Conservation (phyloP, 30 jellyfish, hydroid and myxozoan species). For the Turritopsis rubra region DNA sequence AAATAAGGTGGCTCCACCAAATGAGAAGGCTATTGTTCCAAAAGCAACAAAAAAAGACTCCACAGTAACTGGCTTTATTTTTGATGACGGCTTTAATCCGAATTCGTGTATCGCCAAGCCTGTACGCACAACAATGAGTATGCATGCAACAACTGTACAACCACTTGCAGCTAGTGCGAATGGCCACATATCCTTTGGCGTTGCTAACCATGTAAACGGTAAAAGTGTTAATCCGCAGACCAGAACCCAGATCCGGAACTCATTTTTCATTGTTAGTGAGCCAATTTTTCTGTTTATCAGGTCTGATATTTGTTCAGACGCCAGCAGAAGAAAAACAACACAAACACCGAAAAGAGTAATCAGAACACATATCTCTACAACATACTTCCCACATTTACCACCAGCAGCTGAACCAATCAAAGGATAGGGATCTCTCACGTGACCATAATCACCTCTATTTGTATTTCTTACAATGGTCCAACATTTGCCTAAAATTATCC, state of each 20-base stretch:
- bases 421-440: conserved; percentile 92
- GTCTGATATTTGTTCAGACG: conserved; percentile 70
- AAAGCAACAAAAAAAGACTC: conserved; percentile 71
- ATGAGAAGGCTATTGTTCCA: conserved; percentile 86
- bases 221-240: conserved; percentile 29
- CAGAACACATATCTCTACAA: conserved; percentile 63
- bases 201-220: conserved; percentile 39
- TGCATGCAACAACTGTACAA: conserved; percentile 37
- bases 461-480: conserved; percentile 57
- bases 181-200: conserved; percentile 53
- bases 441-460: conserved; percentile 27
- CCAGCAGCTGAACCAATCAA: conserved; percentile 56
- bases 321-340: conserved; percentile 61
- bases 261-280: conserved; percentile 31
- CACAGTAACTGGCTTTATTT: conserved; percentile 28
- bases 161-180: conserved; percentile 35
- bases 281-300: conserved; percentile 54
- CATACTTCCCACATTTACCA: conserved; percentile 68
- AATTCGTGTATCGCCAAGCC: conserved; percentile 12
- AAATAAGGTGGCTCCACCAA: conserved; percentile 87
- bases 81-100: conserved; percentile 12
- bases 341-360: conserved; percentile 80
- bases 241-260: conserved; percentile 36
- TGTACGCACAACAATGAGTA: conserved; percentile 21
- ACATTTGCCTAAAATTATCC: conserved; percentile 67